These are phyloP conservation scores for Podarcis cretensis DNA, from an alignment of 2,113 vertebrate species.

Conservation along the genomic window DNA sequence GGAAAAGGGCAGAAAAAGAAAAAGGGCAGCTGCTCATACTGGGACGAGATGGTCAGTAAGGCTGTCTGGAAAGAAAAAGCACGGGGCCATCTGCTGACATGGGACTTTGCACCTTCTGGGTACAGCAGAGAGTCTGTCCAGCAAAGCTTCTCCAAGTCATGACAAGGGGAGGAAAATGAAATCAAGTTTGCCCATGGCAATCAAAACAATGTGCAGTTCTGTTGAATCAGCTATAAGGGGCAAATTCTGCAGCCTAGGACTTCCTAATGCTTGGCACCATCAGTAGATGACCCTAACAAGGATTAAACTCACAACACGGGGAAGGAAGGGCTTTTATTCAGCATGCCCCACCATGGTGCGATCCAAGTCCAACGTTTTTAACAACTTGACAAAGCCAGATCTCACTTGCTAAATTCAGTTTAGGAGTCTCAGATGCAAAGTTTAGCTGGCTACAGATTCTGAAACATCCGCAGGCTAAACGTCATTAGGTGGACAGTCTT, in stretches of 20 bases:
- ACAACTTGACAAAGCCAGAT: too few relatives aligned
- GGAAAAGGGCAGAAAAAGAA: conserved; percentile 94
- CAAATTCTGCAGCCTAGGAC: too few relatives aligned
- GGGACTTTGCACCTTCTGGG: conserved; percentile 89
- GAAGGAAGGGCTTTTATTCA: background rate
- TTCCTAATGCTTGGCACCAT: too few relatives aligned
- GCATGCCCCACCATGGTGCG: too few relatives aligned
- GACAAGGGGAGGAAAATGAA: conserved; percentile 82
- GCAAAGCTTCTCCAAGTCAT: conserved; percentile 75
- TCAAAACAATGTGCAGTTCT: too few relatives aligned
- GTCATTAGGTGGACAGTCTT: conserved; percentile 55
- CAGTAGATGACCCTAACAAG: too few relatives aligned
- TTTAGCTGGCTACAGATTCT: background rate
- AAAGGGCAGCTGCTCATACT: conserved; percentile 97
- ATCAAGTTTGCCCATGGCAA: conserved; percentile 60
- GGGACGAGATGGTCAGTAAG: conserved; percentile 94
- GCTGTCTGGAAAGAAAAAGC: conserved; percentile 93
- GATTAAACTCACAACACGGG: too few relatives aligned
- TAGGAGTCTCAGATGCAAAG: background rate
- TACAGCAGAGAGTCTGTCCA: conserved; percentile 86
- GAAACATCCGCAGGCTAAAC: background rate
- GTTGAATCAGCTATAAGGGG: too few relatives aligned
- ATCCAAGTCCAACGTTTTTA: background rate
- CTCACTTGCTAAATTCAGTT: background rate
- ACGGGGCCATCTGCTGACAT: conserved; percentile 97